phyloP scores from a whole-genome alignment of 2,113 vertebrate genomes.

The Danionella cerebrum region DNA sequence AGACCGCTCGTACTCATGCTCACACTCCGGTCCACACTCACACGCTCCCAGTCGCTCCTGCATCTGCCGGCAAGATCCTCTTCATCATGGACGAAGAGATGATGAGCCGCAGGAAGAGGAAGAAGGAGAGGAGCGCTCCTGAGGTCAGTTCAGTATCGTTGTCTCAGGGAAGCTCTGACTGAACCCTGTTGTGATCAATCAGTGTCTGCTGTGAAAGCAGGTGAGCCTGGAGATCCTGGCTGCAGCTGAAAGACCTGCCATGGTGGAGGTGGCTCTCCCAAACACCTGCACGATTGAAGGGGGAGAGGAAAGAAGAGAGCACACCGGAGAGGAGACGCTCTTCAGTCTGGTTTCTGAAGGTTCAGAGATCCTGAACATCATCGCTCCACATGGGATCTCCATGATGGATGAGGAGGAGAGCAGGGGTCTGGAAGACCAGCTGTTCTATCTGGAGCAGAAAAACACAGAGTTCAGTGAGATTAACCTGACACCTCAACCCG shows the following conservation, averaged over 20 bases:
- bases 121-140: constrained; percentile 34
- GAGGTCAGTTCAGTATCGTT: too few relatives aligned
- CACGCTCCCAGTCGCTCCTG: constrained; percentile 58
- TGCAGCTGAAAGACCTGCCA: constrained; percentile 50
- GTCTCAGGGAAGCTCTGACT: too few relatives aligned
- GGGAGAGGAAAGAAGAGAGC: constrained; percentile 36
- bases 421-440: constrained; percentile 73
- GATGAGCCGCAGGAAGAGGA: constrained; percentile 59
- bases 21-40: constrained; percentile 67
- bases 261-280: constrained; percentile 56
- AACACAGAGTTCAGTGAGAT: too few relatives aligned
- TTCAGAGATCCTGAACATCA: constrained; percentile 86
- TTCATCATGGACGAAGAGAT: constrained; percentile 83
- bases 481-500: too few relatives aligned
- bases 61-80: constrained; percentile 73
- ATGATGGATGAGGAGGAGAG: constrained; percentile 85
- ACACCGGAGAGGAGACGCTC: constrained; percentile 70
- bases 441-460: constrained; percentile 79
- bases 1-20: constrained; percentile 71
- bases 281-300: constrained; percentile 51
- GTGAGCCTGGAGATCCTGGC: constrained; percentile 23
- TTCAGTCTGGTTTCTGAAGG: constrained; percentile 86
- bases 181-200: too few relatives aligned
- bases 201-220: too few relatives aligned
- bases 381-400: constrained; percentile 70